Percentiles rank a stretch among this genome's conserved stretches.
phyloP scores from a whole-genome alignment of 1,140 invertebrate genomes.

The Sarcophaga bullata region DNA sequence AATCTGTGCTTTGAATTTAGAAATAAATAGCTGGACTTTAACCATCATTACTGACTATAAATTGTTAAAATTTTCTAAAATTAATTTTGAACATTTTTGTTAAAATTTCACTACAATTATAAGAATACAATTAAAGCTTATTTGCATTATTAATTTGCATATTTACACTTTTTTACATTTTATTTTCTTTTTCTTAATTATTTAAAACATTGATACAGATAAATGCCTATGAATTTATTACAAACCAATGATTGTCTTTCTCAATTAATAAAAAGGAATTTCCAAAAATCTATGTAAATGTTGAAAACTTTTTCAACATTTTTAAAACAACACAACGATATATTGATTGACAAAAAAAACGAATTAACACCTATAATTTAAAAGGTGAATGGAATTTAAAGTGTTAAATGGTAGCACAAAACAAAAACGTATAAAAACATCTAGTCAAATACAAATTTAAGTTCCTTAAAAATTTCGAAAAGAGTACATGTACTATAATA shows the following conservation, averaged over 20 bases:
- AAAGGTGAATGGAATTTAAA: no score
- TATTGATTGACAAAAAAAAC: no score
- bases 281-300: neutral
- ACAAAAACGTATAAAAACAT: no score
- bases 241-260: constrained; percentile 34
- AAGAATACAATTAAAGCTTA: constrained; percentile 1
- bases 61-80: neutral
- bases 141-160: neutral
- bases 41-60: neutral
- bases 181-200: neutral
- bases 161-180: constrained; percentile 25
- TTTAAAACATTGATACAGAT: constrained; percentile 15
- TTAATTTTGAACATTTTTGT: neutral
- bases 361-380: no score
- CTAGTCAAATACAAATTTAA: no score
- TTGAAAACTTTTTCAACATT: neutral
- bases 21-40: no score
- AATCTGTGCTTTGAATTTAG: no score
- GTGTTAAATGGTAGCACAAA: no score
- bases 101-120: neutral
- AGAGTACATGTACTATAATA: no score
- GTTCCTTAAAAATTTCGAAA: no score
- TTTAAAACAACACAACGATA: neutral
- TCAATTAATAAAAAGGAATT: neutral
- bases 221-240: constrained; percentile 11